Conservation (phyloP, 2,113 vertebrate species). For the Solea solea region DNA sequence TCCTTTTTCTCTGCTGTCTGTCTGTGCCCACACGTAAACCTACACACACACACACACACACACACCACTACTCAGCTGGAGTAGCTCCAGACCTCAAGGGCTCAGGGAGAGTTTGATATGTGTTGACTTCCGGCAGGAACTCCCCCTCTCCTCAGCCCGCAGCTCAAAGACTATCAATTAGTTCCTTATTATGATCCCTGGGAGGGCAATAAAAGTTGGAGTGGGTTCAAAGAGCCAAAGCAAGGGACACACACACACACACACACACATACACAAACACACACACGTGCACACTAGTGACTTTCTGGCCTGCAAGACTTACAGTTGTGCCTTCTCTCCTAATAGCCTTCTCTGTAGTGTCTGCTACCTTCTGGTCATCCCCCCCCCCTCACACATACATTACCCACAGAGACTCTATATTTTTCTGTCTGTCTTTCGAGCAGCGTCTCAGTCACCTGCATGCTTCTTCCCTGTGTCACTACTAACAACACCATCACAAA, state of each 20-base stretch:
- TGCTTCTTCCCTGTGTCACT: background rate
- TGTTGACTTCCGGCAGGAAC: constrained; percentile 75
- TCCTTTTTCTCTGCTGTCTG: constrained; percentile 27
- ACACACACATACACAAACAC: constrained; percentile 11
- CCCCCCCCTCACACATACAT: constrained; percentile 27
- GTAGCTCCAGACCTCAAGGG: constrained; percentile 64
- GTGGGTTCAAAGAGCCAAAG: constrained; percentile 65
- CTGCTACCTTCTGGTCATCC: background rate
- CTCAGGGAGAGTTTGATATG: constrained; percentile 76
- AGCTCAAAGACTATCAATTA: constrained; percentile 80
- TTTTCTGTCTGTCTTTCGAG: background rate
- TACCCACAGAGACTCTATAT: constrained; percentile 19
- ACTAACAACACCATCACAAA: constrained; percentile 14
- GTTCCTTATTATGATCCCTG: constrained; percentile 79
- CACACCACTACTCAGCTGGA: constrained; percentile 57
- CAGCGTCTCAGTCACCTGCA: too few relatives aligned
- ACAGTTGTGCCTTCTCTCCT: constrained; percentile 27
- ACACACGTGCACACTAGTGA: background rate
- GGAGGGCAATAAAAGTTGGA: constrained; percentile 73
- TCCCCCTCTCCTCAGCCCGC: constrained; percentile 48
- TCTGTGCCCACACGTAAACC: background rate
- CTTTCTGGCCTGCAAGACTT: constrained; percentile 23
- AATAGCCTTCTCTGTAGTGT: background rate
- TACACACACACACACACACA: constrained; percentile 11
- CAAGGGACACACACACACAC: constrained; percentile 24